phyloP scores from a whole-genome alignment of 2,113 vertebrate genomes.

The Cavia aperea region DNA sequence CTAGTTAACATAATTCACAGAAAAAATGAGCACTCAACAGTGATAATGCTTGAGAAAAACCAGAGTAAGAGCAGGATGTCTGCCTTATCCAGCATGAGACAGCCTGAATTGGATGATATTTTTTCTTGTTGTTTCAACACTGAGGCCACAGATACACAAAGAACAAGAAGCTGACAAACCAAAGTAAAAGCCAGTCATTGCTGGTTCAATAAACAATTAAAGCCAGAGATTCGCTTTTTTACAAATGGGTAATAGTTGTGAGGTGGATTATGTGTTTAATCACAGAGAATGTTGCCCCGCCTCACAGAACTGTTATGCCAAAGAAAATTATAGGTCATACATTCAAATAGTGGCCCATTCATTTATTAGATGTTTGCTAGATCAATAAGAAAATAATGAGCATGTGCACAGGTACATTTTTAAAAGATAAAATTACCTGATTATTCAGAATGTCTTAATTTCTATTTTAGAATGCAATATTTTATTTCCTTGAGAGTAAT shows the following conservation, averaged over 20 bases:
- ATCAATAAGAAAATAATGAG: neutral
- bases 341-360: neutral
- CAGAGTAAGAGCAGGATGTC: neutral
- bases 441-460: neutral
- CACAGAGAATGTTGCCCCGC: neutral
- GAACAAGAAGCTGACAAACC: neutral
- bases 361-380: neutral
- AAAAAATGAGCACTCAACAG: neutral
- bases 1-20: neutral
- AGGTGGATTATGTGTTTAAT: neutral
- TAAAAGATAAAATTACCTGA: neutral
- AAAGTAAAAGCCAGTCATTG: neutral
- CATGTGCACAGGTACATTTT: neutral
- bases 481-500: neutral
- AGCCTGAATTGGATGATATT: neutral
- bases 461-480: neutral
- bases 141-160: neutral
- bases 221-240: neutral
- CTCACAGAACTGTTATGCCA: neutral
- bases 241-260: neutral
- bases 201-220: neutral
- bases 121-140: neutral
- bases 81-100: neutral
- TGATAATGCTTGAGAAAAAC: neutral
- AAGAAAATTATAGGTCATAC: neutral